Evolutionary conservation across 2,888 invertebrate species (phyloP).

Genomic region (Diaprepes abbreviatus): DNA sequence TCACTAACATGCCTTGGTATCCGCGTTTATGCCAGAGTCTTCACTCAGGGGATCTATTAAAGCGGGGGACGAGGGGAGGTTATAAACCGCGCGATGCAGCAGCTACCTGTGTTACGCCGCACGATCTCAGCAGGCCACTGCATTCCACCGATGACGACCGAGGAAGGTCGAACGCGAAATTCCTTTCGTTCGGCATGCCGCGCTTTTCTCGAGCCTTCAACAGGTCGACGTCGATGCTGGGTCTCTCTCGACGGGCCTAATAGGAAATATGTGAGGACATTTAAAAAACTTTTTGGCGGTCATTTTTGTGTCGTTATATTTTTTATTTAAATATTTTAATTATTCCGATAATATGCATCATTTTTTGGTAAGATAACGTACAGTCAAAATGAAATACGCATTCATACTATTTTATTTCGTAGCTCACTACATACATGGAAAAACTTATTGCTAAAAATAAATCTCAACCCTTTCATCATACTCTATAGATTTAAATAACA

Average conservation of each 20-base stretch:
- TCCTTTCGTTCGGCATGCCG: constrained; percentile 45
- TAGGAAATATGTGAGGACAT: background rate
- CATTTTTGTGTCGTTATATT: background rate
- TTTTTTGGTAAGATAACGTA: too few species aligned
- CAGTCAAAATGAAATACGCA: too few species aligned
- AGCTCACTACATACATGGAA: too few species aligned
- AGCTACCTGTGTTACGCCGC: constrained; percentile 65
- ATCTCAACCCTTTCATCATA: too few species aligned
- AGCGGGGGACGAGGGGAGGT: constrained; percentile 51
- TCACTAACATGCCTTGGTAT: constrained; percentile 35
- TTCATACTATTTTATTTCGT: too few species aligned
- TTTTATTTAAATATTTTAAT: too few species aligned
- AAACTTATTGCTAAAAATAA: too few species aligned
- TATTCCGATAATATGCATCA: too few species aligned
- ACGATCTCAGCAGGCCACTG: constrained; percentile 52
- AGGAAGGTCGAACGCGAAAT: constrained; percentile 57
- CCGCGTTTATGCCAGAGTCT: constrained; percentile 44
- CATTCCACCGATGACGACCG: constrained; percentile 70
- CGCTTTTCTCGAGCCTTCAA: constrained; percentile 30
- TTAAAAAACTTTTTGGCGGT: background rate
- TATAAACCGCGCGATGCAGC: constrained; percentile 56
- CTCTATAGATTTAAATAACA: too few species aligned
- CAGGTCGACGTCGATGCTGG: constrained; percentile 29
- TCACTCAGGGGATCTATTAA: constrained; percentile 40
- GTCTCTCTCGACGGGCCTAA: constrained; percentile 2